Conservation (phyloP, 2,113 vertebrate species). For the Atlantisia rogersi region DNA sequence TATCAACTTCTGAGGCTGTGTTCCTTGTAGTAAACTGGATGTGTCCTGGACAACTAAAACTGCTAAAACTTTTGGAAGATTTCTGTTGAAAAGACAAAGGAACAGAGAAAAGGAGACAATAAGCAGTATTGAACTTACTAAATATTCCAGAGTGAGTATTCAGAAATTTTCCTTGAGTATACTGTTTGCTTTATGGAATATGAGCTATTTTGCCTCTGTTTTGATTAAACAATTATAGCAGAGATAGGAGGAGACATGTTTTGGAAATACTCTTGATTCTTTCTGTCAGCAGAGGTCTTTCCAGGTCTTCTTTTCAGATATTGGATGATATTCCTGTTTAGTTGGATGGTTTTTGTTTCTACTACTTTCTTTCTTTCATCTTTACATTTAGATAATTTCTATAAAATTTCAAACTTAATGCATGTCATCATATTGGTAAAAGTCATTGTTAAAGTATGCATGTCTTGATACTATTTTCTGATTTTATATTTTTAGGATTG, state of each 20-base stretch:
- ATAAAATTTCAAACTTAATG: neutral
- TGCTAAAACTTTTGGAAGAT: neutral
- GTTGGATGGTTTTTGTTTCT: neutral
- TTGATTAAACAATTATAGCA: neutral
- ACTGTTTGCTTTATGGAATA: neutral
- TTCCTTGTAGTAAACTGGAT: neutral
- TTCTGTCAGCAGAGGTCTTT: neutral
- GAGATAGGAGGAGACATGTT: accelerated
- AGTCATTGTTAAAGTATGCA: neutral
- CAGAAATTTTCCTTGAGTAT: neutral
- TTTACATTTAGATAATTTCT: neutral
- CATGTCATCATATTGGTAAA: neutral
- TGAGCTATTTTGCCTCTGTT: neutral
- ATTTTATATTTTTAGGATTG: neutral
- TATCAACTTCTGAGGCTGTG: neutral
- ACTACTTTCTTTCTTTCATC: neutral
- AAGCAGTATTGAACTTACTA: neutral
- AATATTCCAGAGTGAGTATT: neutral
- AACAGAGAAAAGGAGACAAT: neutral
- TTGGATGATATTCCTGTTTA: neutral
- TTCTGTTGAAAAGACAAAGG: neutral
- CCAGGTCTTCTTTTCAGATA: neutral
- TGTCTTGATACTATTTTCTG: neutral
- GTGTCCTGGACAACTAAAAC: neutral
- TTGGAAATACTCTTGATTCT: neutral